Evolutionary conservation across 1,140 invertebrate species (phyloP).

Genomic region (Drosophila carrolli): DNA sequence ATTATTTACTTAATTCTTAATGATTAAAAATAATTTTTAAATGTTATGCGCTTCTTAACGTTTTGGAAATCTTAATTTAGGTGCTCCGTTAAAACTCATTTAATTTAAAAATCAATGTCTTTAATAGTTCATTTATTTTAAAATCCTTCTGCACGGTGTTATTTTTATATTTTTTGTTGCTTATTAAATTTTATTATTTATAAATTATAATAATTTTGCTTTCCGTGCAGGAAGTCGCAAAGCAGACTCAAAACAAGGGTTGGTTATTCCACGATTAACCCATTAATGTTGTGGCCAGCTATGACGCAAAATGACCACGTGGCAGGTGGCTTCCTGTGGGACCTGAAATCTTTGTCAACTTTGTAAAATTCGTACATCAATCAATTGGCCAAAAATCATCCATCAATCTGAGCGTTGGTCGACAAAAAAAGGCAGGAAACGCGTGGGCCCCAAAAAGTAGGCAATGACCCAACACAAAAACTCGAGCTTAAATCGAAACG

Average conservation of each 20-base stretch:
- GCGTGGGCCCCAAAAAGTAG: slow-evolving; percentile 39
- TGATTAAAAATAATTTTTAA: too few species aligned
- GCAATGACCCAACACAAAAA: slow-evolving; percentile 14
- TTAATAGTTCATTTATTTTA: background rate
- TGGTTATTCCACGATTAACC: slow-evolving; percentile 16
- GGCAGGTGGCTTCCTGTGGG: background rate
- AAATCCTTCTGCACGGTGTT: too few species aligned
- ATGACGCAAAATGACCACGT: slow-evolving; percentile 1
- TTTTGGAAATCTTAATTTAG: too few species aligned
- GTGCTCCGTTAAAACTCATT: too few species aligned
- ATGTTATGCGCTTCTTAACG: too few species aligned
- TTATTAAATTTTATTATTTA: background rate
- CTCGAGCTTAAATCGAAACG: slow-evolving; percentile 21
- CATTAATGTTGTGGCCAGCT: slow-evolving; percentile 7
- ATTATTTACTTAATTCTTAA: too few species aligned
- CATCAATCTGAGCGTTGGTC: slow-evolving; percentile 34
- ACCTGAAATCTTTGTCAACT: slow-evolving; percentile 54
- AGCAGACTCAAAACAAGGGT: background rate
- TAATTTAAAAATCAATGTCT: too few species aligned
- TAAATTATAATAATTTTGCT: background rate
- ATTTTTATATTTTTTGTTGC: background rate
- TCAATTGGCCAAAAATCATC: slow-evolving; percentile 56
- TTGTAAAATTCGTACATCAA: slow-evolving; percentile 47
- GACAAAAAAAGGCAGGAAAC: slow-evolving; percentile 13
- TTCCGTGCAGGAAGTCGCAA: background rate